Base-by-base conservation (phyloP, 2,888 invertebrate species). In the Cheilosia vulpina region DNA sequence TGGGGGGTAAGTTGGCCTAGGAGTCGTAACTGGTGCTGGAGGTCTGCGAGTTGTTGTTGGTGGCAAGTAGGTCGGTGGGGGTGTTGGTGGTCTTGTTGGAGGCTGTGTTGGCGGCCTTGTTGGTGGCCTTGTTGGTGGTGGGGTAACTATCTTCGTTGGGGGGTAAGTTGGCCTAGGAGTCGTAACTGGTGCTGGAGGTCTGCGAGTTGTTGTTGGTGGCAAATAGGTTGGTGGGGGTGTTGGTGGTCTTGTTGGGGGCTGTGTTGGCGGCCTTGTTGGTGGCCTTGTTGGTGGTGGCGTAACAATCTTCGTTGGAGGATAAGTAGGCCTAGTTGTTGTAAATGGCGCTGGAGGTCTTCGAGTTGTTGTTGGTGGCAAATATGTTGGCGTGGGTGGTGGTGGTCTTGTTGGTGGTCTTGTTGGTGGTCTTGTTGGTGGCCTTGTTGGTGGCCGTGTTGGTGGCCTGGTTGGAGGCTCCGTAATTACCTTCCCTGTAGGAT, bases 61-160 rank as follows among this genome's bases (percentile, higher is more conserved):
- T 57, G 72, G 79, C n/a, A 80, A 78, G 41, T 63, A 63, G 2
- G 77, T 72, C 47, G 77, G 66, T 45, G 57, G 17, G 24, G 87
- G 81, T 5, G 83, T 19, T 19, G 71, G 34, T 41, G 63, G 69
- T 11, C 50, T 84, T 57, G 77, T 60, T 65, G 87, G 84, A 24
- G 75, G 87, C 7, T 87, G 87, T n/a, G 87, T 88, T 38, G 73
- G 50, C 43, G 88, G 73, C 6, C 45, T 58, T 4, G 71, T 77
- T 4, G 69, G 41, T 31, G 69, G 31, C 2, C 11, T 11, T 11
- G 34, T 38, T 38, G 45, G 45, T 9, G 69, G 57, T 15, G 2
- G n/a, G 4, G 66, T 47, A 31, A 31, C 9, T 13, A 38, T 6
- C 69, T n/a, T 50, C 5, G 78, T 19, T 50, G 66, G 77, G 15